Conservation (phyloP, 2,797 vertebrate genomes). For the Thalassophryne amazonica region DNA sequence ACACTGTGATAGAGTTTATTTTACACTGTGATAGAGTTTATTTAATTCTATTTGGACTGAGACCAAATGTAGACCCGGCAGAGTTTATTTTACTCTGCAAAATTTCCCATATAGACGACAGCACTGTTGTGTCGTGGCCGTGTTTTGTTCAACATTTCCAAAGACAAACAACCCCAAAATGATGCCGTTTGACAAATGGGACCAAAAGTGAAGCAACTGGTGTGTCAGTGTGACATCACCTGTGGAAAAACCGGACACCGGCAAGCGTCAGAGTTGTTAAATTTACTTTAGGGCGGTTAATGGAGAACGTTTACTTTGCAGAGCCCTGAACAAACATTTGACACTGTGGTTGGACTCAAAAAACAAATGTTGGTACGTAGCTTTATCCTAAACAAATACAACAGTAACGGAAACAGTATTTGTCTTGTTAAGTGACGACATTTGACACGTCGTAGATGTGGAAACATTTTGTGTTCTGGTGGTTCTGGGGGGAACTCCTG, state of each 20-base stretch:
- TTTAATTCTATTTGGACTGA: too few relatives aligned
- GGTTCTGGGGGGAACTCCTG: slow-evolving; percentile 22
- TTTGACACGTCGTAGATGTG: slow-evolving; percentile 34
- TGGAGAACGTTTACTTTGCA: slow-evolving; percentile 47
- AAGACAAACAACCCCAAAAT: slow-evolving; percentile 51
- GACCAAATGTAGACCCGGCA: too few relatives aligned
- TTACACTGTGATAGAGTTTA: too few relatives aligned
- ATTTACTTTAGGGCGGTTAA: slow-evolving; percentile 27
- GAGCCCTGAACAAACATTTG: slow-evolving; percentile 56
- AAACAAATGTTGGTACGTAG: slow-evolving; percentile 67
- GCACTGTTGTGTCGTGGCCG: background rate
- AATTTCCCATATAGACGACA: too few relatives aligned
- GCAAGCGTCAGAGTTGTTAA: slow-evolving; percentile 40
- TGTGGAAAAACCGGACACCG: slow-evolving; percentile 27
- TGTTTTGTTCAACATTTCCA: slow-evolving; percentile 47
- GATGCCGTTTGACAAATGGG: slow-evolving; percentile 69
- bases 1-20: too few relatives aligned
- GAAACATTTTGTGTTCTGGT: slow-evolving; percentile 41
- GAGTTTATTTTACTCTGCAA: too few relatives aligned
- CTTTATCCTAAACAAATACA: slow-evolving; percentile 58
- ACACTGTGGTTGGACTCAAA: slow-evolving; percentile 57
- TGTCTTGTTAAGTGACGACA: slow-evolving; percentile 19
- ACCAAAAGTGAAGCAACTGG: slow-evolving; percentile 44
- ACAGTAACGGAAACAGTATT: slow-evolving; percentile 23
- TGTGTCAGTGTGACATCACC: slow-evolving; percentile 25